A percentile compares a stretch with the other conserved stretches of the same genome.
Conservation (phyloP, 2,797 vertebrate species). For the Hydrolagus colliei region DNA sequence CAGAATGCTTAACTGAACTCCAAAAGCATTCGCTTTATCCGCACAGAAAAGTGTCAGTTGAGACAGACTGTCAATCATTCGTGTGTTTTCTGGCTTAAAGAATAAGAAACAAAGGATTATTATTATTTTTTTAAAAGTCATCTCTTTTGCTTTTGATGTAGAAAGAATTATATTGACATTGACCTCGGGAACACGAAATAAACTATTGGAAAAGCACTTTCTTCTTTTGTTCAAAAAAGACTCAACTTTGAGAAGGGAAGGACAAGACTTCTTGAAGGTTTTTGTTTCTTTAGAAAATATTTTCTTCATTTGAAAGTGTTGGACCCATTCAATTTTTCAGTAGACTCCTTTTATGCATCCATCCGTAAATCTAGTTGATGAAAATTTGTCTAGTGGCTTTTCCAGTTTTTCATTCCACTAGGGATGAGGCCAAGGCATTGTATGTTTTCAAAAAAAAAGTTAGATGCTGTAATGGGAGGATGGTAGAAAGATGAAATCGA, state of each 20-base stretch:
- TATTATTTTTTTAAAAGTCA: neutral
- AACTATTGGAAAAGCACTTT: neutral
- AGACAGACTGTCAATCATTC: neutral
- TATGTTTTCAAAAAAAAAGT: no score
- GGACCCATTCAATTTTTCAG: no score
- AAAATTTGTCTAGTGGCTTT: no score
- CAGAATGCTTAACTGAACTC: neutral
- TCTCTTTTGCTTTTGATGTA: neutral
- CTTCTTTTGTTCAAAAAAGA: neutral
- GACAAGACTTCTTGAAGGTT: neutral
- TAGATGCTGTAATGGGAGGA: no score
- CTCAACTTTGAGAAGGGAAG: neutral
- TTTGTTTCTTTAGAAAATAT: neutral
- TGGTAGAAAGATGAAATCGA: no score
- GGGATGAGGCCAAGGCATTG: no score
- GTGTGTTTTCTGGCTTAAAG: neutral
- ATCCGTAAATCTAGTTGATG: no score
- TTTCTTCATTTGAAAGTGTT: neutral
- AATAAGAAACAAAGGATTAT: neutral
- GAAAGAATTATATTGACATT: neutral
- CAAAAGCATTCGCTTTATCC: neutral
- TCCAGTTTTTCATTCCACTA: no score
- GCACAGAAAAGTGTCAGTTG: neutral
- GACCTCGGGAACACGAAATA: neutral
- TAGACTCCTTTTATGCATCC: no score